Evolutionary conservation across 92 coral and sea anemone species (phyloP).

Genomic region (Blastomussa wellsi): DNA sequence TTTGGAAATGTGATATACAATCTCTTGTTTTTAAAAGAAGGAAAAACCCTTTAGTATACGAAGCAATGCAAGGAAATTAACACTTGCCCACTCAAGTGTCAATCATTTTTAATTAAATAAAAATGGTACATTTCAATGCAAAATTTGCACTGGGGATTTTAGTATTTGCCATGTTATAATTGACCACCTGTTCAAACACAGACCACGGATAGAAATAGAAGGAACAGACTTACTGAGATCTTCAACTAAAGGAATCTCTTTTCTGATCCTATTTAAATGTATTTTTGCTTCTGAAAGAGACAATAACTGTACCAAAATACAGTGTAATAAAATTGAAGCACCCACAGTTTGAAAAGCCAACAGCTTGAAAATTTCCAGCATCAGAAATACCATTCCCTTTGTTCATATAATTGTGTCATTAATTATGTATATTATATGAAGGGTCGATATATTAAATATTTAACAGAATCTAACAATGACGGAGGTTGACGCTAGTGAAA

Average conservation of each 20-base stretch:
- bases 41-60: too few relatives aligned
- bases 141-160: background rate
- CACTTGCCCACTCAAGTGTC: too few relatives aligned
- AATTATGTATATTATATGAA: conserved; percentile 1
- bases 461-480: background rate
- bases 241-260: background rate
- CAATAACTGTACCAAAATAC: background rate
- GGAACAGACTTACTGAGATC: background rate
- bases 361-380: conserved; percentile 2
- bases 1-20: too few relatives aligned
- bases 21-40: too few relatives aligned
- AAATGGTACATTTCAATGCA: background rate
- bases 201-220: background rate
- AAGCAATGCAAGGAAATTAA: too few relatives aligned
- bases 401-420: conserved; percentile 1
- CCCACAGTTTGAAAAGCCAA: background rate
- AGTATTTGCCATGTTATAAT: background rate
- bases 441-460: background rate
- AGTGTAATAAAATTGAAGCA: background rate
- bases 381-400: background rate
- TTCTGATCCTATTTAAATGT: background rate
- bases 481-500: background rate
- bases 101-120: too few relatives aligned
- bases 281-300: background rate
- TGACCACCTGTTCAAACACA: background rate